phyloP scores from a whole-genome alignment of 1,140 invertebrate species.

The Euborellia annulipes region DNA sequence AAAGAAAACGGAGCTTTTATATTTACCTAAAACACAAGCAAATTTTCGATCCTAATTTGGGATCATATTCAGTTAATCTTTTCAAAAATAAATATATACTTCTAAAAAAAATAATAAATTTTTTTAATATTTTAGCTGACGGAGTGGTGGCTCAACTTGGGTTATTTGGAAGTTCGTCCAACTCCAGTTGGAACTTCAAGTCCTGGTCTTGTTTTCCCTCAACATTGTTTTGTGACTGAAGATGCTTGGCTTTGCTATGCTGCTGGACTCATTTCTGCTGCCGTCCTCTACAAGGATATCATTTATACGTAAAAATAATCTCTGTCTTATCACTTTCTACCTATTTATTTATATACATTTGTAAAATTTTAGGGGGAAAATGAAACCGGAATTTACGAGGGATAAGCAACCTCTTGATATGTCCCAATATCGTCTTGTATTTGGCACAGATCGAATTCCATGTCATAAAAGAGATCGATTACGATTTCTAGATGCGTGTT shows the following conservation, averaged over 20 bases:
- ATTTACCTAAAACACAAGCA: no score
- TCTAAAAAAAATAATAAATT: no score
- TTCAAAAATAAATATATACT: no score
- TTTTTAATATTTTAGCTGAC: conserved; percentile 13
- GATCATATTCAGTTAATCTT: no score
- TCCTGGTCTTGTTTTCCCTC: conserved; percentile 59
- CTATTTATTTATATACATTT: neutral
- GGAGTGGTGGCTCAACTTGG: conserved; percentile 59
- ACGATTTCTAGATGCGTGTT: conserved; percentile 29
- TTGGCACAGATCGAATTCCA: conserved; percentile 73
- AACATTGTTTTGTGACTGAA: conserved; percentile 39
- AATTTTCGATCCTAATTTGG: no score
- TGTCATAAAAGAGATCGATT: conserved; percentile 43
- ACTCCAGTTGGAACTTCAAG: conserved; percentile 63
- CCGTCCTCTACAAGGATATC: conserved; percentile 51
- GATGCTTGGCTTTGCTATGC: conserved; percentile 47
- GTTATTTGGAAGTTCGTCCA: conserved; percentile 58
- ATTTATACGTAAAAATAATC: conserved; percentile 41
- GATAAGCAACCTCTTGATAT: conserved; percentile 71
- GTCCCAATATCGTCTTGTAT: conserved; percentile 74
- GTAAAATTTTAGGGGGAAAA: conserved; percentile 36
- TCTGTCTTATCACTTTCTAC: no score
- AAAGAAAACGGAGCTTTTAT: no score
- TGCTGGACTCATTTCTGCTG: conserved; percentile 47
- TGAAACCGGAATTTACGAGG: conserved; percentile 49